Percentiles rank a stretch among this genome's conserved stretches.
These are phyloP conservation scores for Magallana angulata DNA, from an alignment of 1,140 invertebrate species.

Conservation along the genomic window DNA sequence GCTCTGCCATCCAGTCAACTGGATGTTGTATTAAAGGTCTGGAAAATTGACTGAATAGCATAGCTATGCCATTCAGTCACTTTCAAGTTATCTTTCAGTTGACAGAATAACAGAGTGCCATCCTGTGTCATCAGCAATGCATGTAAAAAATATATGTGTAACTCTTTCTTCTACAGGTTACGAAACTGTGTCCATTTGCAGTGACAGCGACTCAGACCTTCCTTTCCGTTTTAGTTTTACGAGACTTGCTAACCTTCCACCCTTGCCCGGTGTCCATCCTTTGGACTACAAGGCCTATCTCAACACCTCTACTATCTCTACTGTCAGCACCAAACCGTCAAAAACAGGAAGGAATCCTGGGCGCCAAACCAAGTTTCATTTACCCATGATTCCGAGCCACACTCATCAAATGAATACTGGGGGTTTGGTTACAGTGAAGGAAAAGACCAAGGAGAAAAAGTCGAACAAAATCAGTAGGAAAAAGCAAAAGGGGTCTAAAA, in stretches of 20 bases:
- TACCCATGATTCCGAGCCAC: background rate
- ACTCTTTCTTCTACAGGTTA: background rate
- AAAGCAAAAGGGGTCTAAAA: background rate
- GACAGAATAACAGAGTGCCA: no score
- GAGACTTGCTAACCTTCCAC: conserved; percentile 1
- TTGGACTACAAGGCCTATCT: background rate
- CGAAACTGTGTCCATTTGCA: background rate
- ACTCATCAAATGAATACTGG: background rate
- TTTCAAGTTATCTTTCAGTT: no score
- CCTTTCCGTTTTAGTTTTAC: conserved; percentile 35
- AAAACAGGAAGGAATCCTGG: background rate
- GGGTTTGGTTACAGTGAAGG: background rate
- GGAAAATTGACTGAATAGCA: no score
- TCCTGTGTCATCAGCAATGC: no score
- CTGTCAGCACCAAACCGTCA: background rate
- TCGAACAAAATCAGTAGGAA: background rate
- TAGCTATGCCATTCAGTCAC: no score
- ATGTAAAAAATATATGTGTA: no score
- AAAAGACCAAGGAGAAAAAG: conserved; percentile 23
- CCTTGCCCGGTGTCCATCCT: background rate
- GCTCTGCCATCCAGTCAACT: no score
- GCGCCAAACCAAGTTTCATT: conserved; percentile 11
- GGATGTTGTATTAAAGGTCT: no score
- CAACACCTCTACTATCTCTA: background rate
- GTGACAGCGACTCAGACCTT: conserved; percentile 14